phyloP scores from a whole-genome alignment of 1,140 invertebrate genomes.

The Sinella curviseta region DNA sequence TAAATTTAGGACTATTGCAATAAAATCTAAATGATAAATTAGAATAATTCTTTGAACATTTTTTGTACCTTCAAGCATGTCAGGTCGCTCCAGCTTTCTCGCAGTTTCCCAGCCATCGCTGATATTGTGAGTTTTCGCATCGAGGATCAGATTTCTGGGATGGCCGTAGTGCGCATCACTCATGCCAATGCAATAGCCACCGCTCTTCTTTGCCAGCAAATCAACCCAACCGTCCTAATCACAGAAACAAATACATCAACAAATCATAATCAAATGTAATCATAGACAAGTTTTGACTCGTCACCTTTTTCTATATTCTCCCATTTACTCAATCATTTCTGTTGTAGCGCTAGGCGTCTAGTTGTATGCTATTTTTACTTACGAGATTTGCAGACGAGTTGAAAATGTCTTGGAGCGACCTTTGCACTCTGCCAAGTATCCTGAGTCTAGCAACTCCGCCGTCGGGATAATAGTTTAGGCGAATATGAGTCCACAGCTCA shows the following conservation, averaged over 20 bases:
- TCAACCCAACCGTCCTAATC: conserved; percentile 56
- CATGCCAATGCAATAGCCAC: conserved; percentile 61
- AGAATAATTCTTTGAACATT: not conserved
- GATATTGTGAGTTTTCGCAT: conserved; percentile 60
- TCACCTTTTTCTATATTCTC: too few relatives aligned
- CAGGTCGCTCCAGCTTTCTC: conserved; percentile 63
- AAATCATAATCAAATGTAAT: too few relatives aligned
- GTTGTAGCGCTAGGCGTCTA: not conserved
- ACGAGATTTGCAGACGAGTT: conserved; percentile 17
- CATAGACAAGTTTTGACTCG: too few relatives aligned
- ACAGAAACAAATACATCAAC: not conserved
- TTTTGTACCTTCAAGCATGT: conserved; percentile 57
- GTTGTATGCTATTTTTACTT: not conserved
- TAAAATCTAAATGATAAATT: not conserved
- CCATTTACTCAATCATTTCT: too few relatives aligned
- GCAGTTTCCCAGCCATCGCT: conserved; percentile 71
- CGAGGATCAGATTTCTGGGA: conserved; percentile 64
- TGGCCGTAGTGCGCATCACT: conserved; percentile 69
- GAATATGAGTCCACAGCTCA: conserved; percentile 61
- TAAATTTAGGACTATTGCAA: too few relatives aligned
- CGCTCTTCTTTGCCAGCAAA: conserved; percentile 61
- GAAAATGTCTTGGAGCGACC: conserved; percentile 52
- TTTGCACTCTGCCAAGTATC: conserved; percentile 62
- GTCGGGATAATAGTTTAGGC: conserved; percentile 68
- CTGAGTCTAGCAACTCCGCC: conserved; percentile 68